Evolutionary conservation across 2,797 vertebrate species (phyloP).

Genomic region (Triplophysa yarkandensis): DNA sequence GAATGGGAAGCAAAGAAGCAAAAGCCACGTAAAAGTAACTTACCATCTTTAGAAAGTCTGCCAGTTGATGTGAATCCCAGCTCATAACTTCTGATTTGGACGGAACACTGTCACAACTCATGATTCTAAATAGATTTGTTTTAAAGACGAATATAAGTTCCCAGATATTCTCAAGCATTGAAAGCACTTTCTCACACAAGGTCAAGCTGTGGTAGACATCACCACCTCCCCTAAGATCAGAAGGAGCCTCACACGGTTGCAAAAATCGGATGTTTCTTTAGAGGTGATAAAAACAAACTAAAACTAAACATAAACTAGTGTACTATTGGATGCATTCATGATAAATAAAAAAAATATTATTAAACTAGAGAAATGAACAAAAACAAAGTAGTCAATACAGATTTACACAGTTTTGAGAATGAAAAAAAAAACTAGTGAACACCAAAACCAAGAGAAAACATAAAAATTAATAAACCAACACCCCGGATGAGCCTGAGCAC

Average conservation of each 20-base stretch:
- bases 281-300: not conserved
- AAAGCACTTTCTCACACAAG: not conserved
- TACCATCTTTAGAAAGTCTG: constrained; percentile 75
- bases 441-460: no score
- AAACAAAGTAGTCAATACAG: constrained; percentile 47
- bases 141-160: constrained; percentile 19
- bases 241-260: not conserved
- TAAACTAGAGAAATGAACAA: constrained; percentile 13
- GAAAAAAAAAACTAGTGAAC: not conserved
- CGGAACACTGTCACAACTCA: constrained; percentile 69
- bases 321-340: not conserved
- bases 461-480: constrained; percentile 18
- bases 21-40: constrained; percentile 51
- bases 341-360: not conserved
- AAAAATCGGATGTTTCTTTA: not conserved
- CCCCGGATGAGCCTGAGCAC: constrained; percentile 33
- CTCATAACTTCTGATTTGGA: constrained; percentile 68
- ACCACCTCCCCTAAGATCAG: not conserved
- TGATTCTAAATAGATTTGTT: constrained; percentile 42
- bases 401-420: not conserved
- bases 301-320: not conserved
- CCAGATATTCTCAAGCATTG: constrained; percentile 6
- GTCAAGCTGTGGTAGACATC: constrained; percentile 18
- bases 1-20: not conserved
- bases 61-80: constrained; percentile 72